phyloP scores from a whole-genome alignment of 2,888 invertebrate species.

The Acholoe squamosa region DNA sequence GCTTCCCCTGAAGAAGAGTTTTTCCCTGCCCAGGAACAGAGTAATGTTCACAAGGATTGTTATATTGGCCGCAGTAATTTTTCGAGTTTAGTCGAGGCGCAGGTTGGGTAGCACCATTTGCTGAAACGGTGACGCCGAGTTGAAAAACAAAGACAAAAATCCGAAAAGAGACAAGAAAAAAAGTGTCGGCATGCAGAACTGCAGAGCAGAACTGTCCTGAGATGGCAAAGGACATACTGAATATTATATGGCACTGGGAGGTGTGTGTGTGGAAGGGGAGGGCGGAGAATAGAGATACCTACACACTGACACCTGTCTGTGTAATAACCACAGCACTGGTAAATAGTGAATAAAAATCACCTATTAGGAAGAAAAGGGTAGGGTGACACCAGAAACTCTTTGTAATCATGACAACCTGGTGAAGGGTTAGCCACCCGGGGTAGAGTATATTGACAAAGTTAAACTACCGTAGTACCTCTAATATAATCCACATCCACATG shows the following conservation, averaged over 20 bases:
- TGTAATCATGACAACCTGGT: too few relatives aligned
- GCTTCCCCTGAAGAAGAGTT: conserved; percentile 44
- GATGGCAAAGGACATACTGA: conserved; percentile 40
- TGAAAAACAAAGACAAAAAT: not conserved
- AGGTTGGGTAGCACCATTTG: not conserved
- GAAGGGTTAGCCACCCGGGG: too few relatives aligned
- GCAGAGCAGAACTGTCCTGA: conserved; percentile 29
- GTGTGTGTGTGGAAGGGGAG: too few relatives aligned
- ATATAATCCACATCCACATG: too few relatives aligned
- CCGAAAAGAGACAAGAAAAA: not conserved
- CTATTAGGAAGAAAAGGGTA: too few relatives aligned
- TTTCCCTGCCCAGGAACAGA: conserved; percentile 24
- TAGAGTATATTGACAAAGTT: too few relatives aligned
- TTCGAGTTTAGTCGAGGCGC: not conserved
- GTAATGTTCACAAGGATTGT: not conserved
- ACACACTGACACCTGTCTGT: not conserved
- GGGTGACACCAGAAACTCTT: too few relatives aligned
- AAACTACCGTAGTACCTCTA: too few relatives aligned
- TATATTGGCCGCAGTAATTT: not conserved
- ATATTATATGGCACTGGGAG: conserved; percentile 4
- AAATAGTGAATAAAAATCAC: too few relatives aligned
- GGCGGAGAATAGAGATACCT: not conserved
- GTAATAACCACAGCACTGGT: not conserved
- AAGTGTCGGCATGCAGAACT: not conserved
- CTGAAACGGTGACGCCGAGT: not conserved